phyloP scores from a whole-genome alignment of 2,113 vertebrate species.

The Pygoscelis antarcticus region DNA sequence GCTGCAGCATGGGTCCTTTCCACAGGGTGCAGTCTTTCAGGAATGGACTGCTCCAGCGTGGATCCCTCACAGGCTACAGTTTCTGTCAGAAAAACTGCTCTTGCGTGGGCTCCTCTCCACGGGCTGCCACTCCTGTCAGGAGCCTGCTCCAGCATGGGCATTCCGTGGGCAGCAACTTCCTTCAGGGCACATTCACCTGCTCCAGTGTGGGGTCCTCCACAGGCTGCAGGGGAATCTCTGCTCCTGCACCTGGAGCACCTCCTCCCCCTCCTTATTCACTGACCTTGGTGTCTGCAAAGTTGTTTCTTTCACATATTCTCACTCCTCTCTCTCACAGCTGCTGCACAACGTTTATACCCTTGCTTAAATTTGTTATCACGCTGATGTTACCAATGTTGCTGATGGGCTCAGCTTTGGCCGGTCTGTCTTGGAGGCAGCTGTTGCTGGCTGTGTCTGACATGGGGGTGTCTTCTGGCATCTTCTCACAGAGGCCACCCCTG shows the following conservation, averaged over 20 bases:
- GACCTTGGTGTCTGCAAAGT: background rate
- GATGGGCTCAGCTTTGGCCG: background rate
- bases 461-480: background rate
- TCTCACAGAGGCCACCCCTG: background rate
- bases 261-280: background rate
- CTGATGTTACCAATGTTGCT: background rate
- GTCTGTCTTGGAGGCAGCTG: background rate
- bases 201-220: background rate
- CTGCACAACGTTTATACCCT: background rate
- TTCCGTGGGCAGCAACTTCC: background rate
- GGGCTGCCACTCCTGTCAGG: background rate
- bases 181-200: background rate
- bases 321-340: background rate
- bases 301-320: background rate
- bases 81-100: background rate
- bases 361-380: background rate
- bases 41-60: fast-evolving
- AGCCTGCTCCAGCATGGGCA: background rate
- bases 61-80: background rate
- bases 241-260: fast-evolving
- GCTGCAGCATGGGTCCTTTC: background rate
- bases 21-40: background rate
- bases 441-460: background rate
- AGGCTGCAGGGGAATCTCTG: background rate
- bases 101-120: background rate